A percentile compares a stretch with the other conserved stretches of the same genome.
Conservation (phyloP, 1,140 invertebrate genomes). For the Drosophila lowei region DNA sequence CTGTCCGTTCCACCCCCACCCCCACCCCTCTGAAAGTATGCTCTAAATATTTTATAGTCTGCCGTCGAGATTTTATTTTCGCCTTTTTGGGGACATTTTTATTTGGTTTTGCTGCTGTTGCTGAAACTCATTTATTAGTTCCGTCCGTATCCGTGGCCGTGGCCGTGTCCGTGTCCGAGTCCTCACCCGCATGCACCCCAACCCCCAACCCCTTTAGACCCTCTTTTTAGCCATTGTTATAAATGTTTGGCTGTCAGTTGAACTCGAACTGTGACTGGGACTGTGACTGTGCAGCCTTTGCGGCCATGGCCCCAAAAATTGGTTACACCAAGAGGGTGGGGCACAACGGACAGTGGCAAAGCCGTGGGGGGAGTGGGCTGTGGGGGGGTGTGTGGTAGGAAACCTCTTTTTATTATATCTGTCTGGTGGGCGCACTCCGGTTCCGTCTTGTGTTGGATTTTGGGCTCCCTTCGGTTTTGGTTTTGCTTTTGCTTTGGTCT, state of each 20-base stretch:
- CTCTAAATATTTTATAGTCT: slow-evolving; percentile 73
- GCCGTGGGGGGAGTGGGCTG: not conserved
- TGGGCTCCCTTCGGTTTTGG: slow-evolving; percentile 37
- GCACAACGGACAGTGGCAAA: slow-evolving; percentile 6
- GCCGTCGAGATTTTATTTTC: slow-evolving; percentile 56
- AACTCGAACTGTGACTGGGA: slow-evolving; percentile 28
- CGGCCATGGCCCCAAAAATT: slow-evolving; percentile 49
- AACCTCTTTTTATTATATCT: slow-evolving; percentile 65
- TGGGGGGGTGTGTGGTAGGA: slow-evolving; percentile 11
- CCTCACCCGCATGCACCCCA: not conserved
- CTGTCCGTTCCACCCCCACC: slow-evolving; percentile 1
- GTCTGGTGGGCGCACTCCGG: slow-evolving; percentile 38
- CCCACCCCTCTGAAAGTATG: slow-evolving; percentile 43
- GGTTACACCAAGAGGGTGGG: slow-evolving; percentile 6
- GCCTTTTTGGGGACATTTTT: slow-evolving; percentile 49
- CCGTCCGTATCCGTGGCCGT: slow-evolving; percentile 40
- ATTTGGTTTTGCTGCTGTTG: slow-evolving; percentile 65
- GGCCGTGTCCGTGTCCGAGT: slow-evolving; percentile 32
- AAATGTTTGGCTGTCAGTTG: slow-evolving; percentile 72
- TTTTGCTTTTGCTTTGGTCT: slow-evolving; percentile 37
- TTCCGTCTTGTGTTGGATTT: slow-evolving; percentile 44
- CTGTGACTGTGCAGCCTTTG: slow-evolving; percentile 46
- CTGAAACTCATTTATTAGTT: slow-evolving; percentile 78
- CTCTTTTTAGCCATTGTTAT: slow-evolving; percentile 52
- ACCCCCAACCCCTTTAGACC: not conserved